Percentiles rank a stretch among this genome's conserved stretches.
These are phyloP conservation scores for Scrobipalpa costella DNA, from an alignment of 2,888 invertebrate species.

Conservation along the genomic window DNA sequence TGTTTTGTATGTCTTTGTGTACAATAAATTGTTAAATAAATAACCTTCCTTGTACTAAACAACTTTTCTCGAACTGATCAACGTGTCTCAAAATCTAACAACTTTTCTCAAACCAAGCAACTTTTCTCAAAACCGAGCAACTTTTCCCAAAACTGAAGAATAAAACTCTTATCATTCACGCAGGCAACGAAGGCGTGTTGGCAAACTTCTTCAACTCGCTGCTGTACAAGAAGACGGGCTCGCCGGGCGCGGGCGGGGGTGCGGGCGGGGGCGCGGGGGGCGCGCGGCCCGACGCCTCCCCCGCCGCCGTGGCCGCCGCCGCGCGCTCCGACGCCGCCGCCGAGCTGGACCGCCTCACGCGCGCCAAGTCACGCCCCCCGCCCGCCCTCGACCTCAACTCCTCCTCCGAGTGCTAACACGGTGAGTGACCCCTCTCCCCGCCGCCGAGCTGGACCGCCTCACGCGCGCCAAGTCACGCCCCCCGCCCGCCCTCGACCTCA, in stretches of 20 bases:
- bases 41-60: too few relatives aligned
- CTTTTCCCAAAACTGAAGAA: too few relatives aligned
- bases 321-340: slow-evolving; percentile 92
- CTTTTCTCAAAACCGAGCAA: too few relatives aligned
- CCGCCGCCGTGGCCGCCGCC: slow-evolving; percentile 75
- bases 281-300: slow-evolving; percentile 59
- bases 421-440: slow-evolving; percentile 77
- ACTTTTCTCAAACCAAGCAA: too few relatives aligned
- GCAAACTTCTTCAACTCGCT: slow-evolving; percentile 99
- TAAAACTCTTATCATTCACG: slow-evolving; percentile 32
- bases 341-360: slow-evolving; percentile 93
- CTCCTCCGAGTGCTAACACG: slow-evolving; percentile 65
- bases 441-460: slow-evolving; percentile 95
- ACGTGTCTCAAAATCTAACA: too few relatives aligned
- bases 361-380: slow-evolving; percentile 85
- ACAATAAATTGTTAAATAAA: too few relatives aligned
- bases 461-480: slow-evolving; percentile 85
- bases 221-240: slow-evolving; percentile 95
- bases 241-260: too few relatives aligned
- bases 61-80: too few relatives aligned
- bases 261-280: slow-evolving; percentile 76
- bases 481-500: slow-evolving; percentile 87
- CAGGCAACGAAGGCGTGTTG: slow-evolving; percentile 89
- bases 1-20: too few relatives aligned
- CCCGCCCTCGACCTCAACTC: slow-evolving; percentile 85